Percentiles rank a stretch among this genome's conserved stretches.
phyloP scores from a whole-genome alignment of 2,113 vertebrate species.

The Raphicerus campestris region DNA sequence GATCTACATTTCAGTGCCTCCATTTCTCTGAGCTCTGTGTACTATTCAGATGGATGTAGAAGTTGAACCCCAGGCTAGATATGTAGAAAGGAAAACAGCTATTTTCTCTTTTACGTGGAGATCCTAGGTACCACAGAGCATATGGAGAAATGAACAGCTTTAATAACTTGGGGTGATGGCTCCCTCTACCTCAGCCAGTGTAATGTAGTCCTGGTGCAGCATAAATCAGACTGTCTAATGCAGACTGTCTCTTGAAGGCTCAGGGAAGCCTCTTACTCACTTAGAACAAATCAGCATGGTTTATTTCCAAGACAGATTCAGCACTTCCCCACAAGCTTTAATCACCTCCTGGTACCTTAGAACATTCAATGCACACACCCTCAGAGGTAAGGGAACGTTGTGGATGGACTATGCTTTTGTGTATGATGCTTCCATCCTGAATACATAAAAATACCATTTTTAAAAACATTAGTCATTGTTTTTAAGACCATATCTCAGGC shows the following conservation, averaged over 20 bases:
- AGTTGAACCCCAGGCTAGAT: constrained; percentile 19
- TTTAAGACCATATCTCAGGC: constrained; percentile 7
- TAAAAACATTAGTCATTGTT: constrained; percentile 24
- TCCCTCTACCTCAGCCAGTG: neutral
- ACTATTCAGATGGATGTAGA: constrained; percentile 46
- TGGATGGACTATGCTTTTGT: neutral
- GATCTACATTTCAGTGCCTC: constrained; percentile 49
- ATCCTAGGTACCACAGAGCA: constrained; percentile 36
- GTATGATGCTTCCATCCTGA: neutral
- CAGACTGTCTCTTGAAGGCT: neutral
- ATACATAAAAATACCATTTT: neutral
- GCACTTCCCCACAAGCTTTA: neutral
- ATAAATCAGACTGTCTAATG: neutral
- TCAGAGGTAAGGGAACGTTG: neutral
- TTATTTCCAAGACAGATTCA: neutral
- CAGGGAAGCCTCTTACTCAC: neutral
- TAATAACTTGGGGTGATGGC: constrained; percentile 38
- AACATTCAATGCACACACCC: neutral
- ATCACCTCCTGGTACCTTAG: neutral
- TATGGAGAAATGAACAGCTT: constrained; percentile 61
- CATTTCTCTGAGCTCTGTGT: constrained; percentile 37
- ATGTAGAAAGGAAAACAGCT: constrained; percentile 39
- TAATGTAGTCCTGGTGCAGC: neutral
- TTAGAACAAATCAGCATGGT: neutral
- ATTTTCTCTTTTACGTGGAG: constrained; percentile 63